Conservation (phyloP, 2,113 vertebrate genomes). For the Laterallus jamaicensis region DNA sequence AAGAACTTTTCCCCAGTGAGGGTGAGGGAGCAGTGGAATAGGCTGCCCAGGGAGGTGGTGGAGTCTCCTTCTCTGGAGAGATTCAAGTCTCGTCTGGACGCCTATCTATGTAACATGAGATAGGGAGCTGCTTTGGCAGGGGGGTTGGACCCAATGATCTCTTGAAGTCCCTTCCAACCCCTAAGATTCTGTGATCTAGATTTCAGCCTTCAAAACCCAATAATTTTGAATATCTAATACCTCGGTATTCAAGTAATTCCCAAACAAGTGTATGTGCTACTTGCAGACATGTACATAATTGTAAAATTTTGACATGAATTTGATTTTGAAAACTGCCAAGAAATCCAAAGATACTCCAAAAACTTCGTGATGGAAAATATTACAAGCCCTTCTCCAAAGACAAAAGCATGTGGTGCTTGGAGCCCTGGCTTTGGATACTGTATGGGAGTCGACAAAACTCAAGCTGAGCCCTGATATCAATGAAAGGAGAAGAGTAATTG, state of each 20-base stretch:
- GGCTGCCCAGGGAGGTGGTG: too few relatives aligned
- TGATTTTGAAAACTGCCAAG: neutral
- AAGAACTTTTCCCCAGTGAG: too few relatives aligned
- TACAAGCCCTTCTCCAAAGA: neutral
- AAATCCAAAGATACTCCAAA: neutral
- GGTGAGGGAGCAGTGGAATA: too few relatives aligned
- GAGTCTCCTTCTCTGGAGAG: too few relatives aligned
- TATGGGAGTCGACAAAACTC: fast-evolving
- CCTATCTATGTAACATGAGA: too few relatives aligned
- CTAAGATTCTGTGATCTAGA: neutral
- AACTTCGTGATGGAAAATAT: neutral
- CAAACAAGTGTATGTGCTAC: neutral
- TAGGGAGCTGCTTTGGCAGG: too few relatives aligned
- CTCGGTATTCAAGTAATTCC: neutral
- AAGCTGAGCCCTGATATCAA: neutral
- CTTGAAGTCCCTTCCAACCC: too few relatives aligned
- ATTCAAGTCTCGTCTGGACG: too few relatives aligned
- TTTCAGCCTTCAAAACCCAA: neutral
- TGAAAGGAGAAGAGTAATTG: neutral
- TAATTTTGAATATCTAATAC: neutral
- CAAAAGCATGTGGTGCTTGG: fast-evolving
- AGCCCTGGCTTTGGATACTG: fast-evolving
- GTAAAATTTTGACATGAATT: neutral
- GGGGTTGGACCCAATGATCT: too few relatives aligned
- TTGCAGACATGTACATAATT: neutral